These are phyloP conservation scores for Sycophila sp. DNA, from an alignment of 1,140 invertebrate genomes.

Conservation along the genomic window DNA sequence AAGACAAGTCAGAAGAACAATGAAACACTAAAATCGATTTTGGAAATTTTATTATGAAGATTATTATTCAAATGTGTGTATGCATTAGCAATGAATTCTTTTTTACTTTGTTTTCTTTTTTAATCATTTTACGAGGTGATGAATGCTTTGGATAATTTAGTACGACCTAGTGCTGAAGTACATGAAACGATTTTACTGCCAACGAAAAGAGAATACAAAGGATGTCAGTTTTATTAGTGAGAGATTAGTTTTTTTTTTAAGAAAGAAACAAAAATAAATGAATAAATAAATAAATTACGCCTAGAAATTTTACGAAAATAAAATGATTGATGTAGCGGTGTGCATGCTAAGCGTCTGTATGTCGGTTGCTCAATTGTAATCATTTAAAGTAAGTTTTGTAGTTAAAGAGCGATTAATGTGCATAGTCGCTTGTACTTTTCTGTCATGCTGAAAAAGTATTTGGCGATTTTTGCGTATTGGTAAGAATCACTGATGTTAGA, in stretches of 20 bases:
- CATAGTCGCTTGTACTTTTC: constrained; percentile 19
- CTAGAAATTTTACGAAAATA: not conserved
- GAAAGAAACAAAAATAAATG: constrained; percentile 1
- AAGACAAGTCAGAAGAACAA: too few species aligned
- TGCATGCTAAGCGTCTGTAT: constrained; percentile 33
- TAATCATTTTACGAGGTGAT: not conserved
- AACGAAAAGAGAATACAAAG: not conserved
- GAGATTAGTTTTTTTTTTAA: constrained; percentile 9
- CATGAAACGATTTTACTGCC: not conserved
- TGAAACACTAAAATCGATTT: not conserved
- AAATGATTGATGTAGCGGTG: constrained; percentile 6
- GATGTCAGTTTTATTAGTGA: not conserved
- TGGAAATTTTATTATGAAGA: not conserved
- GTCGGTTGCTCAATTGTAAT: constrained; percentile 21
- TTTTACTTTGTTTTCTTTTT: constrained; percentile 13
- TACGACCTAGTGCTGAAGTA: constrained; percentile 5
- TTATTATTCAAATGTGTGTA: not conserved
- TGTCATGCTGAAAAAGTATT: constrained; percentile 14
- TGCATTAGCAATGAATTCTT: constrained; percentile 11
- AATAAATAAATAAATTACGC: not conserved
- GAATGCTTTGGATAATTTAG: not conserved
- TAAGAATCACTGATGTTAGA: constrained; percentile 27
- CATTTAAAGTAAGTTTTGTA: too few species aligned
- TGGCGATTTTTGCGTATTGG: too few species aligned
- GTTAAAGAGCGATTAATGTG: not conserved